A percentile compares a stretch with the other conserved stretches of the same genome.
Evolutionary conservation across 2,797 vertebrate genomes (phyloP).

Genomic region (Synanceia verrucosa): DNA sequence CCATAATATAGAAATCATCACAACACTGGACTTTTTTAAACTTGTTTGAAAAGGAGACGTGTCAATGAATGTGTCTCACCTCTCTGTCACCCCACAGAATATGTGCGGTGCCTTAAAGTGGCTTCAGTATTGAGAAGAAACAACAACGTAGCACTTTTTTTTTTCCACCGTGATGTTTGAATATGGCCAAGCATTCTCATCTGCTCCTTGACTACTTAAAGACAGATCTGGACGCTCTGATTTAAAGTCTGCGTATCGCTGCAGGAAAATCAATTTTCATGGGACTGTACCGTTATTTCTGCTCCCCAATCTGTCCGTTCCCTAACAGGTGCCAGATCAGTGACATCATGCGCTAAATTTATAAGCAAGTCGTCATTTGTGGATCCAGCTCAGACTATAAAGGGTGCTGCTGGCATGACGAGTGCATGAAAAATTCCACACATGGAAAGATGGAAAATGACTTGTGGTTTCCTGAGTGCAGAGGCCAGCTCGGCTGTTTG

Average conservation of each 20-base stretch:
- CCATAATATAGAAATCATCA: not conserved
- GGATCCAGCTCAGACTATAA: slow-evolving; percentile 67
- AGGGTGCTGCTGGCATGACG: slow-evolving; percentile 72
- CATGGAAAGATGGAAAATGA: slow-evolving; percentile 82
- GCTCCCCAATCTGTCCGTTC: slow-evolving; percentile 23
- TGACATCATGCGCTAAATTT: slow-evolving; percentile 83
- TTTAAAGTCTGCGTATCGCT: slow-evolving; percentile 22
- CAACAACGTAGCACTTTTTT: slow-evolving; percentile 16
- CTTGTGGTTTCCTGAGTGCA: slow-evolving; percentile 81
- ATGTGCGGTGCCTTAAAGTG: slow-evolving; percentile 18
- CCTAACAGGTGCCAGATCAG: slow-evolving; percentile 61
- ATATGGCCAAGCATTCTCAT: slow-evolving; percentile 29
- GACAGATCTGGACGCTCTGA: slow-evolving; percentile 22
- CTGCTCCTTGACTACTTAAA: slow-evolving; percentile 19
- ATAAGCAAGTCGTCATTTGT: slow-evolving; percentile 68
- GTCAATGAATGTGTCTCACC: slow-evolving; percentile 5
- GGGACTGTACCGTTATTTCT: slow-evolving; percentile 40
- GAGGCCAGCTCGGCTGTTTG: slow-evolving; percentile 71
- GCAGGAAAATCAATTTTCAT: slow-evolving; percentile 49
- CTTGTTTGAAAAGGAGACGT: not conserved
- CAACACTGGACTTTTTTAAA: not conserved
- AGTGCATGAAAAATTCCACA: slow-evolving; percentile 82
- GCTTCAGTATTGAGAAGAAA: slow-evolving; percentile 9
- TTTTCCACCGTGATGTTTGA: slow-evolving; percentile 20
- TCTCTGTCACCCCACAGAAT: not conserved